Conservation (phyloP, 2,113 vertebrate genomes). For the Rhegmatorhina hoffmannsi region DNA sequence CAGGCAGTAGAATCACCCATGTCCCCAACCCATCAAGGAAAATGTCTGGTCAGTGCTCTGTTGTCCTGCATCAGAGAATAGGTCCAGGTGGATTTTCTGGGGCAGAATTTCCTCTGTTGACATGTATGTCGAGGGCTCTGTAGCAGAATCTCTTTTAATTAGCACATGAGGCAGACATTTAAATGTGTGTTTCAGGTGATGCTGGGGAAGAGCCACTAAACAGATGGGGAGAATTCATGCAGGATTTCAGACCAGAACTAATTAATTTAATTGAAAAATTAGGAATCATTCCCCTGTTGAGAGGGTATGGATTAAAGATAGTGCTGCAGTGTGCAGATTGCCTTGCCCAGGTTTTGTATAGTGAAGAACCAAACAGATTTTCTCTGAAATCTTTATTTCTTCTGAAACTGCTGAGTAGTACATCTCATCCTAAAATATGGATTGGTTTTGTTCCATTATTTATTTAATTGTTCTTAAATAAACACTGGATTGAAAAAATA, state of each 20-base stretch:
- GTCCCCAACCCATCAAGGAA: rapidly evolving
- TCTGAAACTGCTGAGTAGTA: background rate
- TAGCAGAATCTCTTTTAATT: background rate
- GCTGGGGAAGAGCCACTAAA: background rate
- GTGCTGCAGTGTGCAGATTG: background rate
- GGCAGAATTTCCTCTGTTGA: background rate
- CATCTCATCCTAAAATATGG: background rate
- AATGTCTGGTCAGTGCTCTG: background rate
- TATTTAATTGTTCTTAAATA: background rate
- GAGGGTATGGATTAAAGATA: background rate
- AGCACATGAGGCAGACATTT: background rate
- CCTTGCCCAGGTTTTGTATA: background rate
- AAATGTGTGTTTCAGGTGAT: background rate
- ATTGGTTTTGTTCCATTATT: background rate
- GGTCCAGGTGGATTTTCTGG: rapidly evolving
- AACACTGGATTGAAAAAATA: background rate
- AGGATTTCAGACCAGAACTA: background rate
- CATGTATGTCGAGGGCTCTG: rapidly evolving
- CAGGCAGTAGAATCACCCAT: background rate
- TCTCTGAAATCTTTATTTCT: background rate
- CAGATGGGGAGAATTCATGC: background rate
- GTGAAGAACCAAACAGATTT: background rate
- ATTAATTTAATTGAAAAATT: background rate
- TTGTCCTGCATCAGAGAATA: background rate
- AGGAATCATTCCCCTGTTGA: background rate